Conservation (phyloP, 2,113 vertebrate genomes). For the Notiomystis cincta region DNA sequence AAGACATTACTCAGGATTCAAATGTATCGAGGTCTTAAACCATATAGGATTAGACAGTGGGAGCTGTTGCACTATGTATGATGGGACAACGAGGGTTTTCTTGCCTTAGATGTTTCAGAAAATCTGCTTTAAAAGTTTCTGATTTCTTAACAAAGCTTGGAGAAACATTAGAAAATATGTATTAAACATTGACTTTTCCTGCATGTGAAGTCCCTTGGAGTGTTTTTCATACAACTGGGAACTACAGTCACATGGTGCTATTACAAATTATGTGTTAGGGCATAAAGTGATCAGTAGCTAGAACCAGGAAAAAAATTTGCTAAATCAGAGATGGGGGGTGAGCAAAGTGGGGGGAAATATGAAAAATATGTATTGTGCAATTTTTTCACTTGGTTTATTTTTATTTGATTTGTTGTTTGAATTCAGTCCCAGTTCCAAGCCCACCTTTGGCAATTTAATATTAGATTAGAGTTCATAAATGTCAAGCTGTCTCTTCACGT, state of each 20-base stretch:
- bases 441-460: not conserved
- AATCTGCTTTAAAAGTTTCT: not conserved
- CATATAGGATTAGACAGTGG: not conserved
- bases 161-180: not conserved
- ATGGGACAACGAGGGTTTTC: not conserved
- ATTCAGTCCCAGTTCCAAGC: not conserved
- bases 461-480: constrained; percentile 42
- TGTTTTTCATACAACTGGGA: not conserved
- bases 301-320: not conserved
- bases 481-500: not conserved
- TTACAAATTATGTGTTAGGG: not conserved
- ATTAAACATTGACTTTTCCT: not conserved
- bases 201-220: not conserved
- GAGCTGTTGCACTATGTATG: not conserved
- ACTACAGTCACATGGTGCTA: not conserved
- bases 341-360: not conserved
- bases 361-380: not conserved
- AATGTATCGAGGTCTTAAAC: not conserved
- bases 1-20: not conserved
- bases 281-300: not conserved
- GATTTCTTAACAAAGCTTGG: not conserved
- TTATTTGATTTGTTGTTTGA: constrained; percentile 17
- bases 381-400: constrained; percentile 14
- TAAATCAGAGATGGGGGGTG: not conserved
- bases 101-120: not conserved